Evolutionary conservation across 1,140 invertebrate genomes (phyloP).

Genomic region (Bombyx mori): DNA sequence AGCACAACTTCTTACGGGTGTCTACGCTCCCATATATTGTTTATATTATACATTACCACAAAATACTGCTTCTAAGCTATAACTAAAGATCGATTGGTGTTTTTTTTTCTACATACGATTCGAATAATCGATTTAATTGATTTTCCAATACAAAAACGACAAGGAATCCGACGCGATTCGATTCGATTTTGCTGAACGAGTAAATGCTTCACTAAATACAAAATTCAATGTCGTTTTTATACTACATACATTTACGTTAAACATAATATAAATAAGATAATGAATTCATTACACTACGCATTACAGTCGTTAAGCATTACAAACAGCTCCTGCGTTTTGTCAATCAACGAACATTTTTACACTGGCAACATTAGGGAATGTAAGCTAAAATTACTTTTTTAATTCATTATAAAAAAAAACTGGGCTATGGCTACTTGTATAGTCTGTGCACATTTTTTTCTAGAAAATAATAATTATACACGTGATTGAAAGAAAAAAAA

Average conservation of each 20-base stretch:
- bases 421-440: too few species aligned
- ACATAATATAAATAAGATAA: constrained; percentile 53
- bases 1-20: too few species aligned
- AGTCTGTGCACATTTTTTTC: background rate
- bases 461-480: background rate
- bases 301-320: constrained; percentile 36
- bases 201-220: constrained; percentile 42
- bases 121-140: constrained; percentile 34
- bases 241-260: constrained; percentile 26
- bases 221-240: constrained; percentile 39
- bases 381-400: too few species aligned
- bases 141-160: constrained; percentile 34
- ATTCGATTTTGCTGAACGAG: constrained; percentile 19
- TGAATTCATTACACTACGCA: constrained; percentile 24
- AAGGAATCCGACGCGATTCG: constrained; percentile 21
- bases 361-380: too few species aligned
- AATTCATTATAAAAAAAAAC: too few species aligned
- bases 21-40: background rate
- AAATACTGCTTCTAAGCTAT: constrained; percentile 59
- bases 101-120: constrained; percentile 31
- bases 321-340: constrained; percentile 23
- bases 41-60: constrained; percentile 35
- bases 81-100: constrained; percentile 44
- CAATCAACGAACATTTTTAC: constrained; percentile 17
- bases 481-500: background rate